Base-by-base conservation (phyloP, 2,113 vertebrate genomes). In the Ceyx cyanopectus region DNA sequence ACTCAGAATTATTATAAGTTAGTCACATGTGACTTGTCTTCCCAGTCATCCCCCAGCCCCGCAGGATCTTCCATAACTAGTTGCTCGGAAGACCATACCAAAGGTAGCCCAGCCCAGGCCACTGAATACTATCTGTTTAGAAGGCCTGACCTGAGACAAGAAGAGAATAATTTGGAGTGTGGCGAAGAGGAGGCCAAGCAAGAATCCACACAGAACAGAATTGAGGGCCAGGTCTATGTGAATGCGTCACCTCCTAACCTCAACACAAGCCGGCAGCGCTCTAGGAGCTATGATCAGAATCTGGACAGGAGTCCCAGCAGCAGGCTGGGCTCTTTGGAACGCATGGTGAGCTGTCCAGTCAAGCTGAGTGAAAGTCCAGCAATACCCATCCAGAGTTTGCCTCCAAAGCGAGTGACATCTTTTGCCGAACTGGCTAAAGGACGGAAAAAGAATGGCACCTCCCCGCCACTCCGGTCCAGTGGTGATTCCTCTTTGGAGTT, bases 1-100 rank as follows among this genome's bases (percentile, higher is more conserved):
- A 99, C 99, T 22, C 99, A 99, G 95, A 99, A 99, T 97, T 99
- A 99, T 90, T 99, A 99, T 73, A 99, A 99, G 86, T 97, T 99
- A 95, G 99, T 99, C 77, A 99, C 99, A 0, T 99, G 99, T 58
- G 99, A 99, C 96, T 97, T 99, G 74, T 99, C 99, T 30, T 99
- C 99, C 54, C 99, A 99, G 87, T 99, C 99, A 5, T 99, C 99
- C 7, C 99, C 99, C 8, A 99, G 99, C 92, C 99, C 99, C 0
- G 99, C 97, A 0, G 99, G 98, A 63, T 99, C 99, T 24, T 99
- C 99, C 7, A 98, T 98, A 93, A 98, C 99, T 87, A 99, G 99
- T 96, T 99, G 99, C 97, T 99, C 99, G 0, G 99, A 99, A 58
- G 99, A 99, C 75, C 98, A 98, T 89, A 98, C 98, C 97, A 98